Evolutionary conservation across 2,888 invertebrate species (phyloP).

Genomic region (Myathropa florea): DNA sequence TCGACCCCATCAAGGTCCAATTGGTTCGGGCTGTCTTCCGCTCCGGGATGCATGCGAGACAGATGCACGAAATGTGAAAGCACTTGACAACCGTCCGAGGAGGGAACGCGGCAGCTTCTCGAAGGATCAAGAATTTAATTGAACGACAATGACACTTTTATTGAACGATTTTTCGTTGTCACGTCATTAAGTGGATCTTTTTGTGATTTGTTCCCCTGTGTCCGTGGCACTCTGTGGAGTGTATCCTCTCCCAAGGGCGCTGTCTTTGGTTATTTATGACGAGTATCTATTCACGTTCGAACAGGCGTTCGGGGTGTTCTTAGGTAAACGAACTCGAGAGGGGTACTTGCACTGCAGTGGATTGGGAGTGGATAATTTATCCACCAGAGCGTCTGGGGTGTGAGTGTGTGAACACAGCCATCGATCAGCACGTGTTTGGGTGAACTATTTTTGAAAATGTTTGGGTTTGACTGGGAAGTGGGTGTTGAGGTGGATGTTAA

Average conservation of each 20-base stretch:
- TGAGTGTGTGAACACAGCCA: conserved; percentile 22
- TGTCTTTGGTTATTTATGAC: conserved; percentile 23
- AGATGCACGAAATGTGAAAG: neutral
- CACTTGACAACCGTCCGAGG: conserved; percentile 16
- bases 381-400: neutral
- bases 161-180: conserved; percentile 42
- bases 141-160: conserved; percentile 59
- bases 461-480: neutral
- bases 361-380: conserved; percentile 4
- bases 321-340: conserved; percentile 39
- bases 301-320: neutral
- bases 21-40: conserved; percentile 5
- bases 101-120: neutral
- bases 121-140: conserved; percentile 15
- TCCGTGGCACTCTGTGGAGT: neutral
- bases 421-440: conserved; percentile 14
- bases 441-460: conserved; percentile 27
- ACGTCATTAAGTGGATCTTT: conserved; percentile 28
- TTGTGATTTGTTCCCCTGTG: neutral
- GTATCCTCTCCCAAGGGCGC: conserved; percentile 2
- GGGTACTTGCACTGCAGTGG: neutral
- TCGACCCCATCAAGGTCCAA: conserved; percentile 25
- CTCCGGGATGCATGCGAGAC: conserved; percentile 10
- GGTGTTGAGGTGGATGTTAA: conserved; percentile 6
- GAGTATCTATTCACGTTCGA: neutral